Evolutionary conservation across 2,797 vertebrate genomes (phyloP).

Genomic region (Pelodytes ibericus): DNA sequence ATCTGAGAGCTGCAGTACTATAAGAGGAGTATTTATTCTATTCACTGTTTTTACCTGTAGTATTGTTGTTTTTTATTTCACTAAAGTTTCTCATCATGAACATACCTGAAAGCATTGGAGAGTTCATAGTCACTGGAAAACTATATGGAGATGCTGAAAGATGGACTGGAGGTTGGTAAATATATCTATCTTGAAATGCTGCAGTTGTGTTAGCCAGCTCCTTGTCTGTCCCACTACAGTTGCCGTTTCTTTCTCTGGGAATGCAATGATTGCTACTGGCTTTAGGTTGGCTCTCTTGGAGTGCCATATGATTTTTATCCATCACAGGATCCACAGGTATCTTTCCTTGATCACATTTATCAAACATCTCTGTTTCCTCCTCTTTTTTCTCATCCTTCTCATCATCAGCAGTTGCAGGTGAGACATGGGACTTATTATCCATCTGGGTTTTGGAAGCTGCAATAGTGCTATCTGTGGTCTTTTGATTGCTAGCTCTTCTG

Average conservation of each 20-base stretch:
- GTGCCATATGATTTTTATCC: conserved; percentile 76
- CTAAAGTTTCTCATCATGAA: not conserved
- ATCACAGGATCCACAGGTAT: conserved; percentile 70
- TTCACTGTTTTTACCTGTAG: too few relatives aligned
- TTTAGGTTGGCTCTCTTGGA: conserved; percentile 73
- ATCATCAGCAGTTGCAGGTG: conserved; percentile 70
- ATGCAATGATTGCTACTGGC: conserved; percentile 66
- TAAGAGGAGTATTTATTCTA: too few relatives aligned
- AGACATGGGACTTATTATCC: conserved; percentile 79
- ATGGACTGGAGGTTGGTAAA: conserved; percentile 72
- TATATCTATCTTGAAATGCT: conserved; percentile 81
- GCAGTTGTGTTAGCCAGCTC: conserved; percentile 74
- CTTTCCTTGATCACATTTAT: conserved; percentile 76
- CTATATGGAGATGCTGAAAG: conserved; percentile 79
- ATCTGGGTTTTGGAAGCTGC: conserved; percentile 73
- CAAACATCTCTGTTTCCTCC: conserved; percentile 69
- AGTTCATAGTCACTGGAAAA: conserved; percentile 76
- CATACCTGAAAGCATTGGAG: conserved; percentile 73
- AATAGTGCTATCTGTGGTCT: conserved; percentile 70
- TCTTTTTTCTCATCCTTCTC: conserved; percentile 85
- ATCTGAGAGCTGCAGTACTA: too few relatives aligned
- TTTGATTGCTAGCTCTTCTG: conserved; percentile 78
- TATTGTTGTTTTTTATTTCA: too few relatives aligned
- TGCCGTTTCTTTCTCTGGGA: conserved; percentile 70
- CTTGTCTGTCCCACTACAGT: conserved; percentile 74